Conservation (phyloP, 2,888 invertebrate genomes). For the Marasmarcha lunaedactyla region DNA sequence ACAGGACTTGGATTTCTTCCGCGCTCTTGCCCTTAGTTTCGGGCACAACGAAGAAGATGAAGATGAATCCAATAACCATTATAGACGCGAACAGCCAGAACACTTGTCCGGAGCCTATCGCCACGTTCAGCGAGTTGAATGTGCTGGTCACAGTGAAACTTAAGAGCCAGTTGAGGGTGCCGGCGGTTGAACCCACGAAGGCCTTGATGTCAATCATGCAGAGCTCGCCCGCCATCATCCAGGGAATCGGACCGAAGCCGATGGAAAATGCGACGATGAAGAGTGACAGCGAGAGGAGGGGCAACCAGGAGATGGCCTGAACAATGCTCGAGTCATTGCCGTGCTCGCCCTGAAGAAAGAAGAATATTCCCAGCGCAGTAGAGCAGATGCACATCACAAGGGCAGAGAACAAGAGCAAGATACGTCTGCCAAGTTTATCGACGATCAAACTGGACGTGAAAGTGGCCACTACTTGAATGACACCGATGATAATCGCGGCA, state of each 20-base stretch:
- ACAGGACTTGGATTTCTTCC: constrained; percentile 72
- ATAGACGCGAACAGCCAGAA: constrained; percentile 82
- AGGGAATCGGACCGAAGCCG: constrained; percentile 90
- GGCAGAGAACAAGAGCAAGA: constrained; percentile 80
- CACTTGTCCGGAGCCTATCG: constrained; percentile 73
- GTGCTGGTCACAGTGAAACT: constrained; percentile 85
- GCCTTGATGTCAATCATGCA: constrained; percentile 85
- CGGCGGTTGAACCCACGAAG: constrained; percentile 81
- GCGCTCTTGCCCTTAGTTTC: constrained; percentile 79
- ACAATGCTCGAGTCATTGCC: constrained; percentile 43
- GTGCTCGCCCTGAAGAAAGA: constrained; percentile 56
- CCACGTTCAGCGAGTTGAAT: constrained; percentile 67
- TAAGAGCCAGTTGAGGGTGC: constrained; percentile 84
- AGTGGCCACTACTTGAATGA: constrained; percentile 83
- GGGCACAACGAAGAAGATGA: constrained; percentile 76
- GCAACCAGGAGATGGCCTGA: constrained; percentile 76
- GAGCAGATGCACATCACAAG: constrained; percentile 77
- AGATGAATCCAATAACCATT: constrained; percentile 74
- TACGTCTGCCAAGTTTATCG: constrained; percentile 83
- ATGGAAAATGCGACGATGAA: constrained; percentile 86
- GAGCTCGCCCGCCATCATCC: constrained; percentile 86
- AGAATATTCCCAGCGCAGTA: constrained; percentile 79
- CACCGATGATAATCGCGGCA: constrained; percentile 85
- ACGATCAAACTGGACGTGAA: constrained; percentile 81
- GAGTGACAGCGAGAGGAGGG: constrained; percentile 77